These are phyloP conservation scores for Erpobdella octoculata DNA, from an alignment of 2,888 invertebrate genomes.

Conservation along the genomic window DNA sequence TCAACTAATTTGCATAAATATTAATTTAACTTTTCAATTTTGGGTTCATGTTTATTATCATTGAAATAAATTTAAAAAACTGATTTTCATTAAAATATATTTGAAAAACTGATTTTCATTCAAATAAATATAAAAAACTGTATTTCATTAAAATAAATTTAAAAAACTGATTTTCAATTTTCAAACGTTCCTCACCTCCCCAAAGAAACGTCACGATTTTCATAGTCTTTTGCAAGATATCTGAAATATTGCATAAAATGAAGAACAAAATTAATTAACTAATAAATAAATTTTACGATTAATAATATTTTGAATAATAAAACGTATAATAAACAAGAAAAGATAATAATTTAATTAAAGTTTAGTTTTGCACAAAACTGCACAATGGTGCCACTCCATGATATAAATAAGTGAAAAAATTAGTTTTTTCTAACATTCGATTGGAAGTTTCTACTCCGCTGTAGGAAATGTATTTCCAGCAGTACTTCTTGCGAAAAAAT, in stretches of 20 bases:
- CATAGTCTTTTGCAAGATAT: background rate
- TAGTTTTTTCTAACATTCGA: background rate
- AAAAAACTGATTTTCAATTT: background rate
- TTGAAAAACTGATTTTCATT: too few species aligned
- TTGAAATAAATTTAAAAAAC: too few species aligned
- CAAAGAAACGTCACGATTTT: background rate
- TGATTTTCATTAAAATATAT: too few species aligned
- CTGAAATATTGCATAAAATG: too few species aligned
- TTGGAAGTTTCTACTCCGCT: background rate
- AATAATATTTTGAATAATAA: background rate
- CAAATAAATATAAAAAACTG: too few species aligned
- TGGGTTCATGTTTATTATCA: too few species aligned
- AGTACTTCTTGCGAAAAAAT: background rate
- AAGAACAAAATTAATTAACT: background rate
- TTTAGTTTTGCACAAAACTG: too few species aligned
- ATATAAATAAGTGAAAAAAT: too few species aligned
- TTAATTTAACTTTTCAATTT: too few species aligned
- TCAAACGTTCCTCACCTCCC: background rate
- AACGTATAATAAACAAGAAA: background rate
- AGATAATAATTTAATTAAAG: background rate
- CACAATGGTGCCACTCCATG: too few species aligned
- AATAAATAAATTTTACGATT: too few species aligned
- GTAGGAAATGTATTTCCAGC: background rate
- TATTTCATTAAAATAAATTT: background rate
- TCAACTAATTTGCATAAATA: too few species aligned